Conservation (phyloP, 2,113 vertebrate genomes). For the Ammospiza caudacuta region DNA sequence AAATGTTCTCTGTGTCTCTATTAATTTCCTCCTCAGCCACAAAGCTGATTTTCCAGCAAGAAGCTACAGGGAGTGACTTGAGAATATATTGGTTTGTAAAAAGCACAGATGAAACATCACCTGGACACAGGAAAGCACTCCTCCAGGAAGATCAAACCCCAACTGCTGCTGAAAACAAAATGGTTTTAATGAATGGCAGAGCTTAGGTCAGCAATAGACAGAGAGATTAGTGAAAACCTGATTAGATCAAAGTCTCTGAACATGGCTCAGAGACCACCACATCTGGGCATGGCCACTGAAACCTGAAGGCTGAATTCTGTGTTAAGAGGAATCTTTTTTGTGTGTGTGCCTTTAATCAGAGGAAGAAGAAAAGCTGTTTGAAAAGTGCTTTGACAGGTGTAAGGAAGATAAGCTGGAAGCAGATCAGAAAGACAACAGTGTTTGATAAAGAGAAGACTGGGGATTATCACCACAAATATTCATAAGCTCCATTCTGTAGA, state of each 20-base stretch:
- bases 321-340: not conserved
- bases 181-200: not conserved
- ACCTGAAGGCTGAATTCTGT: not conserved
- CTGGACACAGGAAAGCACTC: not conserved
- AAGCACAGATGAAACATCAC: not conserved
- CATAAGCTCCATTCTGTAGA: not conserved
- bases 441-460: not conserved
- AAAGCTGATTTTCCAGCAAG: not conserved
- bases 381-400: not conserved
- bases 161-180: not conserved
- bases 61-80: not conserved
- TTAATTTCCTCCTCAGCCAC: not conserved
- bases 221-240: not conserved
- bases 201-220: not conserved
- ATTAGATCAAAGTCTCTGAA: not conserved
- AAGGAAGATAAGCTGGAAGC: not conserved
- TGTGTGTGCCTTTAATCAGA: not conserved
- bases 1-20: not conserved
- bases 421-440: not conserved
- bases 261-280: not conserved
- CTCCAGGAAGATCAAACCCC: not conserved
- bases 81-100: not conserved
- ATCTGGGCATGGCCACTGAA: not conserved
- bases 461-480: conserved; percentile 20
- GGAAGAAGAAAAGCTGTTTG: conserved; percentile 11